Evolutionary conservation across 2,797 vertebrate genomes (phyloP).

Genomic region (Nasua narica): DNA sequence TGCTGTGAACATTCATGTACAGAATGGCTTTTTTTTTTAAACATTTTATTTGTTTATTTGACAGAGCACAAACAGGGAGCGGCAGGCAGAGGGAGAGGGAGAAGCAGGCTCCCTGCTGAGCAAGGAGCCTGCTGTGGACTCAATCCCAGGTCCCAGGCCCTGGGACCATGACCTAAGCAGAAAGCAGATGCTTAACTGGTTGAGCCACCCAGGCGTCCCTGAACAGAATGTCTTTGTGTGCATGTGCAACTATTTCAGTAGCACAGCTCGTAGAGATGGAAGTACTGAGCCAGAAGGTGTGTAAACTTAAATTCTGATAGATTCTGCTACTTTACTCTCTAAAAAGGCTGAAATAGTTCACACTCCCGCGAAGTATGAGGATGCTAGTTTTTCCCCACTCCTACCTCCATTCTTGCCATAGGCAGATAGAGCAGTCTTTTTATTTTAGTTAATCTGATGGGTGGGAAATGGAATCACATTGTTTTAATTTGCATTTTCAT

Average conservation of each 20-base stretch:
- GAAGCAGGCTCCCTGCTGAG: too few species aligned
- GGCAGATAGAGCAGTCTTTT: background rate
- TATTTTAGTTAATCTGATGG: background rate
- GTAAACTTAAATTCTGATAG: background rate
- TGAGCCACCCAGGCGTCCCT: too few species aligned
- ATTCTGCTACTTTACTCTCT: background rate
- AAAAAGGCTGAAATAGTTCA: background rate
- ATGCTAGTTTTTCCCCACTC: background rate
- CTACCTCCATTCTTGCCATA: background rate
- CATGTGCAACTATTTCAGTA: background rate
- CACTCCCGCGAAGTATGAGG: background rate
- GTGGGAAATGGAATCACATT: constrained; percentile 15
- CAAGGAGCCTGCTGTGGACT: too few species aligned
- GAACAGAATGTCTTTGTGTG: background rate
- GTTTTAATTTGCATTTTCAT: constrained; percentile 47
- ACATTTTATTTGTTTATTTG: too few species aligned
- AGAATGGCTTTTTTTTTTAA: background rate
- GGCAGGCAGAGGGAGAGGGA: too few species aligned
- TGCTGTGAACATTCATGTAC: background rate
- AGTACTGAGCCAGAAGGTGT: background rate
- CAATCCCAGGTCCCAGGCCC: too few species aligned
- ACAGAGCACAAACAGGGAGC: too few species aligned
- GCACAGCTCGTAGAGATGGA: background rate
- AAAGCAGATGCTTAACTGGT: too few species aligned
- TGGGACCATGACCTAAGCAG: too few species aligned